These are phyloP conservation scores for Sphinx pinastri DNA, from an alignment of 2,888 invertebrate species.

Conservation along the genomic window DNA sequence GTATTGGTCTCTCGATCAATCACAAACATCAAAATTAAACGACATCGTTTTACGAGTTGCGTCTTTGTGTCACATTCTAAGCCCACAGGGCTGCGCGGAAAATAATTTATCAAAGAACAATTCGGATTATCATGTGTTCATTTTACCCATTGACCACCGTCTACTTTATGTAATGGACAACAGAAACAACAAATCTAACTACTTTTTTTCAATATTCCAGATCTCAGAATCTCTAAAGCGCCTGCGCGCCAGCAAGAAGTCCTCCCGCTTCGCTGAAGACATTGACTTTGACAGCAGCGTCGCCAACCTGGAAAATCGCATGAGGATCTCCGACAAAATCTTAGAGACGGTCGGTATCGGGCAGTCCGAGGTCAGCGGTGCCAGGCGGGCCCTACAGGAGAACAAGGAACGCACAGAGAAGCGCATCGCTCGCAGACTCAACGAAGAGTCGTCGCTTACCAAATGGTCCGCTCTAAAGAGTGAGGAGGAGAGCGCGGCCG, in stretches of 20 bases:
- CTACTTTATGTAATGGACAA: neutral
- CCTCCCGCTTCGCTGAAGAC: slow-evolving; percentile 85
- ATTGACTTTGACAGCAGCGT: slow-evolving; percentile 86
- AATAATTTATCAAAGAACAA: neutral
- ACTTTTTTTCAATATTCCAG: slow-evolving; percentile 63
- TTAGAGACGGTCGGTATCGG: slow-evolving; percentile 86
- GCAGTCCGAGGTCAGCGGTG: slow-evolving; percentile 78
- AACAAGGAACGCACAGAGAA: slow-evolving; percentile 79
- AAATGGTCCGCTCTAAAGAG: slow-evolving; percentile 86
- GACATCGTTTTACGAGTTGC: too few species aligned
- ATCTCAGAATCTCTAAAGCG: slow-evolving; percentile 84
- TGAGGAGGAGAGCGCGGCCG: slow-evolving; percentile 83
- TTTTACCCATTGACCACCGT: too few species aligned
- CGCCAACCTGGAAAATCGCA: slow-evolving; percentile 82
- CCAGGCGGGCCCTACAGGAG: slow-evolving; percentile 74
- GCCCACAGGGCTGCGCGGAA: neutral
- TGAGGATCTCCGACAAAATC: slow-evolving; percentile 86
- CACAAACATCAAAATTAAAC: too few species aligned
- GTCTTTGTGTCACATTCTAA: too few species aligned
- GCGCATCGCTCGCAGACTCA: slow-evolving; percentile 72
- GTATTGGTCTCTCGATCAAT: too few species aligned
- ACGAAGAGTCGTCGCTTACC: slow-evolving; percentile 76
- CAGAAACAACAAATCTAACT: neutral
- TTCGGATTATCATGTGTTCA: too few species aligned
- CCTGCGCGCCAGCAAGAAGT: slow-evolving; percentile 85